These are phyloP conservation scores for Bungarus multicinctus DNA, from an alignment of 2,113 vertebrate species.

Conservation along the genomic window DNA sequence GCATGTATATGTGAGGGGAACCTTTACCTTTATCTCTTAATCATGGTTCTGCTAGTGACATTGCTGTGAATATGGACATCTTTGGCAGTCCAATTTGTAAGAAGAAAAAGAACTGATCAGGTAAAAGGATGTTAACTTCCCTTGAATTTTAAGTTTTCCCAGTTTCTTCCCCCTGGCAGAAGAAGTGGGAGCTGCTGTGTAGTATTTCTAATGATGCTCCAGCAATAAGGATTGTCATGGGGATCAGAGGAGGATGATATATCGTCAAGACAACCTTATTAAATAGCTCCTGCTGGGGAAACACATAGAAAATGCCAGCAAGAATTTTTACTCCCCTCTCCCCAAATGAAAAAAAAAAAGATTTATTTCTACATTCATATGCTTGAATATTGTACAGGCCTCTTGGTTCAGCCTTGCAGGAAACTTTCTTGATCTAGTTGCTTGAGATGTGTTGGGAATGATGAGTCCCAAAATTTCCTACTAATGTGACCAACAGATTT, in stretches of 20 bases:
- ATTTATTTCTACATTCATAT: background rate
- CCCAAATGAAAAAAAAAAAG: background rate
- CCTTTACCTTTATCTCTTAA: background rate
- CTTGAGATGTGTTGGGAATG: background rate
- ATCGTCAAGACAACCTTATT: constrained; percentile 14
- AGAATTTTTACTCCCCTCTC: background rate
- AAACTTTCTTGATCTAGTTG: background rate
- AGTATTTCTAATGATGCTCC: background rate
- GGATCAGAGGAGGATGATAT: background rate
- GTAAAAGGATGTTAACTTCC: background rate
- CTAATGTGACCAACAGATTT: background rate
- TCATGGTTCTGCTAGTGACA: background rate
- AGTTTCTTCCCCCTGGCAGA: background rate
- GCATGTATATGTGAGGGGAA: too few relatives aligned
- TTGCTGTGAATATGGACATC: background rate
- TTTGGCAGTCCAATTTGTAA: background rate
- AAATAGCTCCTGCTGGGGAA: background rate
- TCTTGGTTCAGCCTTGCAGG: background rate
- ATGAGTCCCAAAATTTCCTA: background rate
- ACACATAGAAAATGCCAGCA: background rate
- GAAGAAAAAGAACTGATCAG: background rate
- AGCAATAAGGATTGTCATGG: constrained; percentile 9
- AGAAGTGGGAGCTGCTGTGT: too few relatives aligned
- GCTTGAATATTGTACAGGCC: background rate
- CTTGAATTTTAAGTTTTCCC: background rate